phyloP scores from a whole-genome alignment of 2,888 invertebrate genomes.

The Polymixis flavicincta region DNA sequence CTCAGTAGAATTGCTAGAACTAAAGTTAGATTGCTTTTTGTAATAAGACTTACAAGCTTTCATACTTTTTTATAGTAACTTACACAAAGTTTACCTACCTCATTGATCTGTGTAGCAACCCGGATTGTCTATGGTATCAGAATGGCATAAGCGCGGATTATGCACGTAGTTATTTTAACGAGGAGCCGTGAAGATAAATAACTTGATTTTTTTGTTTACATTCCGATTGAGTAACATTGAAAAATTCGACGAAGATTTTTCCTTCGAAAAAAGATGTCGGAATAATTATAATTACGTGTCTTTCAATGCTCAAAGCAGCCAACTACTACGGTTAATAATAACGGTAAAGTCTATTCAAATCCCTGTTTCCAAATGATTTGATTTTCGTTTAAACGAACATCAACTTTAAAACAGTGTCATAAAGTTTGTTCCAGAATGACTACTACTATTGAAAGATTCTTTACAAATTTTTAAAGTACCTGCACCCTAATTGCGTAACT shows the following conservation, averaged over 20 bases:
- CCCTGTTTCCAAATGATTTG: background rate
- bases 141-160: constrained; percentile 58
- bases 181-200: constrained; percentile 21
- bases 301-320: background rate
- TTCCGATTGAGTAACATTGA: background rate
- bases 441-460: background rate
- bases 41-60: background rate
- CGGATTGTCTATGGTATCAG: constrained; percentile 27
- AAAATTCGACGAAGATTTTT: background rate
- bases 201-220: constrained; percentile 11
- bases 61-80: background rate
- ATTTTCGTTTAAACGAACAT: background rate
- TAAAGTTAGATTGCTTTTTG: too few relatives aligned
- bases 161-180: constrained; percentile 65
- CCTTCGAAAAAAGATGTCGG: too few relatives aligned
- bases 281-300: too few relatives aligned
- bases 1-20: too few relatives aligned
- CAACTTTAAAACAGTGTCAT: background rate
- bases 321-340: background rate
- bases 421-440: background rate
- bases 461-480: too few relatives aligned
- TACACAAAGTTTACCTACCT: constrained; percentile 9
- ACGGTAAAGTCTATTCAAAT: too few relatives aligned
- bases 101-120: background rate
- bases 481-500: too few relatives aligned